Evolutionary conservation across 2,888 invertebrate genomes (phyloP).

Genomic region (Sphaeridia pumilis): DNA sequence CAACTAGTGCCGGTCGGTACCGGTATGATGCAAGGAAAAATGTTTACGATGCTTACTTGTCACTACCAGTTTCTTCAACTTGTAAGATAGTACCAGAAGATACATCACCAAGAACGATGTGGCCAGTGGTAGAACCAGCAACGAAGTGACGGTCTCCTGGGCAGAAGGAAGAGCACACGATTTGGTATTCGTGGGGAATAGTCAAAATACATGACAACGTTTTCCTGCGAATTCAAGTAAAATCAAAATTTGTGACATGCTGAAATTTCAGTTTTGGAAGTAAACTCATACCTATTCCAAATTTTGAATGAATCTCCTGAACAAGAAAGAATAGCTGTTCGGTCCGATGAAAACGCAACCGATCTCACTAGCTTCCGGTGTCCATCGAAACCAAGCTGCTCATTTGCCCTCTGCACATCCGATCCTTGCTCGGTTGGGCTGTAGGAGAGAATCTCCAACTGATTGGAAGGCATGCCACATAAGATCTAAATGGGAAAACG

Average conservation of each 20-base stretch:
- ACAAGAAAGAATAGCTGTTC: constrained; percentile 71
- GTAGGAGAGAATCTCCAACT: constrained; percentile 25
- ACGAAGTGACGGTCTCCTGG: constrained; percentile 84
- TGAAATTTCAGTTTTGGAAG: no score
- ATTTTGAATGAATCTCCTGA: constrained; percentile 80
- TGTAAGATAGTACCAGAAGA: constrained; percentile 60
- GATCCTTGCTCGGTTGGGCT: background rate
- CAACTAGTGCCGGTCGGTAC: no score
- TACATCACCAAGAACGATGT: constrained; percentile 70
- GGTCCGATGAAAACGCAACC: constrained; percentile 81
- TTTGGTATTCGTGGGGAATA: constrained; percentile 47
- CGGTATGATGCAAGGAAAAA: background rate
- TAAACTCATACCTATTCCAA: constrained; percentile 69
- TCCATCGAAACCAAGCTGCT: constrained; percentile 46
- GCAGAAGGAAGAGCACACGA: constrained; percentile 59
- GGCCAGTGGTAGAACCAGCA: constrained; percentile 73
- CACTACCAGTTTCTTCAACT: constrained; percentile 29
- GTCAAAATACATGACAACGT: constrained; percentile 57
- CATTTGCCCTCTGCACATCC: background rate
- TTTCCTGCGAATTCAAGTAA: constrained; percentile 14
- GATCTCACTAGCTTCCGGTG: constrained; percentile 83
- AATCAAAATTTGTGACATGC: background rate
- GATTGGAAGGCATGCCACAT: constrained; percentile 34
- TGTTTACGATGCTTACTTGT: constrained; percentile 22
- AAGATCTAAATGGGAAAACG: no score